Evolutionary conservation across 2,888 invertebrate species (phyloP).

Genomic region (Morinoia aosen): DNA sequence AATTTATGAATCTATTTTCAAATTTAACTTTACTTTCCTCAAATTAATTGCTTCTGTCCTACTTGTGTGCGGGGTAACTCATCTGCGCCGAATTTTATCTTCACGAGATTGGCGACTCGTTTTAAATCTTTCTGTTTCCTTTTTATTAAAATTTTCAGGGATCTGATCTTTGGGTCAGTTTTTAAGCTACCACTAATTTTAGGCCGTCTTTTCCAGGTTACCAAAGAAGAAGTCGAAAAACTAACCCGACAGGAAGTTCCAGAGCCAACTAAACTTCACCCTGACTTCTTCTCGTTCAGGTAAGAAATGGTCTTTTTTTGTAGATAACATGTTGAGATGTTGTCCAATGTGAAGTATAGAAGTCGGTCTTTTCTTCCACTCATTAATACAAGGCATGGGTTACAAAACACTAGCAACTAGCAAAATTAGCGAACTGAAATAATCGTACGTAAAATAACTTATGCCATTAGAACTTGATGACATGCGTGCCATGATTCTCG

Average conservation of each 20-base stretch:
- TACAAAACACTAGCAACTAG: background rate
- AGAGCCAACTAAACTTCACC: constrained; percentile 57
- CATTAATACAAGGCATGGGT: background rate
- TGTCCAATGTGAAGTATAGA: background rate
- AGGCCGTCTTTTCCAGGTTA: constrained; percentile 55
- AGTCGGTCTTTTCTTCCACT: background rate
- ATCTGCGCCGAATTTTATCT: no score
- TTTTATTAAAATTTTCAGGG: background rate
- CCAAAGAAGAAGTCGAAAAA: constrained; percentile 63
- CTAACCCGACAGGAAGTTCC: constrained; percentile 58
- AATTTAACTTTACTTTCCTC: no score
- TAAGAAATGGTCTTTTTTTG: constrained; percentile 25
- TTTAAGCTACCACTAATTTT: background rate
- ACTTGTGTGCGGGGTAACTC: no score
- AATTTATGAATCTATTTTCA: no score
- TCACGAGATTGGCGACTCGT: no score
- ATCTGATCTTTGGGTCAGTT: background rate
- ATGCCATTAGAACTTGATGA: background rate
- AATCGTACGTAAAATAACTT: background rate
- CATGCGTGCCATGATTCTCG: background rate
- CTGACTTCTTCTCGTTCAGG: constrained; percentile 62
- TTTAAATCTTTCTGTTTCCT: background rate
- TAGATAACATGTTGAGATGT: background rate
- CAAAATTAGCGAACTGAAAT: background rate
- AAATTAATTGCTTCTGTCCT: no score